Evolutionary conservation across 2,888 invertebrate genomes (phyloP).

Genomic region (Sarcophaga caerulescens): DNA sequence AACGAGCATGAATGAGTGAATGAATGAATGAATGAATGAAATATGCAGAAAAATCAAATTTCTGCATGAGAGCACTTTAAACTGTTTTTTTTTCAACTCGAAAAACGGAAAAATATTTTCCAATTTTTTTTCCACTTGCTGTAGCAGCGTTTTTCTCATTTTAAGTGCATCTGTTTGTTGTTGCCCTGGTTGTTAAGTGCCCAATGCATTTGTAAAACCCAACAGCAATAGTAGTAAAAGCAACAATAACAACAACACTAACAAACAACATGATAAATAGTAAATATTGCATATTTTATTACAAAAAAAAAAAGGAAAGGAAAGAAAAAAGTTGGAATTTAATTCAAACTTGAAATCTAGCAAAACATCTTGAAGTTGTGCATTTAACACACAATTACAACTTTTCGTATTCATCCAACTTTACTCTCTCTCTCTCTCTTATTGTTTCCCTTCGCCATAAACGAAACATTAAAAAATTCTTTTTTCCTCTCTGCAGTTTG

Average conservation of each 20-base stretch:
- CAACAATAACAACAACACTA: neutral
- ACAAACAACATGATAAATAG: too few relatives aligned
- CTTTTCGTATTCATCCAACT: neutral
- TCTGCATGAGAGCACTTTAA: constrained; percentile 67
- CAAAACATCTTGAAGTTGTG: constrained; percentile 48
- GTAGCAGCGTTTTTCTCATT: constrained; percentile 16
- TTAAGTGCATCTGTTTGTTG: constrained; percentile 42
- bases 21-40: constrained; percentile 32
- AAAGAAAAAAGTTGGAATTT: constrained; percentile 16
- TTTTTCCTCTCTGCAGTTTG: too few relatives aligned
- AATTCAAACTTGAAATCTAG: constrained; percentile 39
- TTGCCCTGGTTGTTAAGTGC: constrained; percentile 52
- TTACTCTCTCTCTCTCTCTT: neutral
- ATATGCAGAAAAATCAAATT: constrained; percentile 69
- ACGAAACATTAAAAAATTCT: too few relatives aligned
- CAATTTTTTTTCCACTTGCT: constrained; percentile 3
- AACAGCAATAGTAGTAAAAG: neutral
- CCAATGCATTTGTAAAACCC: constrained; percentile 64
- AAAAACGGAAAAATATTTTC: neutral
- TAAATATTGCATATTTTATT: too few relatives aligned
- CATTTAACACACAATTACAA: constrained; percentile 46
- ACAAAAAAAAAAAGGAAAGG: neutral
- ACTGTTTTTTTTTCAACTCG: constrained; percentile 70
- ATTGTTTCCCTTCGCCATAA: neutral
- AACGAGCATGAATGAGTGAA: constrained; percentile 27